These are phyloP conservation scores for Chymomyza caudatula DNA, from an alignment of 2,888 invertebrate genomes.

Conservation along the genomic window DNA sequence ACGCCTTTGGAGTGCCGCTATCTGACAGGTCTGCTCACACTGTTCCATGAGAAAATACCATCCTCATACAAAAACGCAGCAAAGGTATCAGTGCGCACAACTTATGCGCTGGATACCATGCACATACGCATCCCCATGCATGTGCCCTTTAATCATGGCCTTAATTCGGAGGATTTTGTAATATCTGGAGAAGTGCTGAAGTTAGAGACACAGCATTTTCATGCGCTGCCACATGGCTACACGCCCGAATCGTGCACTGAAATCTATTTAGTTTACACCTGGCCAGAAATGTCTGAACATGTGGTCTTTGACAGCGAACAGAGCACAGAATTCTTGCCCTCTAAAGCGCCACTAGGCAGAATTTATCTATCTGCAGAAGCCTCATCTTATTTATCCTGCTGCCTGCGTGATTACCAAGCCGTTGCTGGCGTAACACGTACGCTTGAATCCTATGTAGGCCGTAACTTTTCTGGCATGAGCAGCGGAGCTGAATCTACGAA, in stretches of 20 bases:
- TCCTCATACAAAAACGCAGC: slow-evolving; percentile 81
- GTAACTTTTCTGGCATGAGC: slow-evolving; percentile 78
- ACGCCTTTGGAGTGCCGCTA: slow-evolving; percentile 90
- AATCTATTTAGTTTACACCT: slow-evolving; percentile 88
- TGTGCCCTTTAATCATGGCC: slow-evolving; percentile 59
- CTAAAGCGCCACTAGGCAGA: slow-evolving; percentile 83
- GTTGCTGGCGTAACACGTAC: slow-evolving; percentile 79
- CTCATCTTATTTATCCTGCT: slow-evolving; percentile 87
- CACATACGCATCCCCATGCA: slow-evolving; percentile 67
- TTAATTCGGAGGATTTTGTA: slow-evolving; percentile 53
- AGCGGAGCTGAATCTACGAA: slow-evolving; percentile 80
- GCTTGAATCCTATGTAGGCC: slow-evolving; percentile 72
- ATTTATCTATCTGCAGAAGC: slow-evolving; percentile 84
- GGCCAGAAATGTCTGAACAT: slow-evolving; percentile 92
- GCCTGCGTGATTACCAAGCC: slow-evolving; percentile 85
- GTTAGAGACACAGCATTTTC: slow-evolving; percentile 66
- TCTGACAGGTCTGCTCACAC: slow-evolving; percentile 88
- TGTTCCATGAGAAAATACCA: slow-evolving; percentile 94
- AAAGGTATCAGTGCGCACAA: slow-evolving; percentile 83
- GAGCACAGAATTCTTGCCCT: slow-evolving; percentile 92
- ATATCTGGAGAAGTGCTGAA: slow-evolving; percentile 36
- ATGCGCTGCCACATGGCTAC: slow-evolving; percentile 90
- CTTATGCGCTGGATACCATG: slow-evolving; percentile 80
- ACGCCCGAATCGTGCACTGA: slow-evolving; percentile 89
- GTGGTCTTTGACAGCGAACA: slow-evolving; percentile 91